phyloP scores from a whole-genome alignment of 2,113 vertebrate species.

The Peromyscus leucopus region DNA sequence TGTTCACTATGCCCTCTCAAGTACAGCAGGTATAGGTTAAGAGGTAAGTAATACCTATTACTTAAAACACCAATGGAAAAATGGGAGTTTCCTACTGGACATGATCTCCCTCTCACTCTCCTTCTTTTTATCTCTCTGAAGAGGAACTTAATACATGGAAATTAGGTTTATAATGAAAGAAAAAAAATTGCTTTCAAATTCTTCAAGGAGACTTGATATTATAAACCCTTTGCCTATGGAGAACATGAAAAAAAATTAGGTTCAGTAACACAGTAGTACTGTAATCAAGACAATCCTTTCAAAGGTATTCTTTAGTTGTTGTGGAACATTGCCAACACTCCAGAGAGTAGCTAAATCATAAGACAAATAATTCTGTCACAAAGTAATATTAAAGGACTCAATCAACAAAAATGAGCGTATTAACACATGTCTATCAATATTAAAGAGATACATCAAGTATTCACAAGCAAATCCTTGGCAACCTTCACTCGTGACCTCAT shows the following conservation, averaged over 20 bases:
- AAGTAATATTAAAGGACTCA: conserved; percentile 10
- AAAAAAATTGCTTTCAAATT: conserved; percentile 17
- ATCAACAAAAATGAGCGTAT: conserved; percentile 18
- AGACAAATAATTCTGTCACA: conserved; percentile 22
- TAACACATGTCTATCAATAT: neutral
- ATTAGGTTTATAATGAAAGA: neutral
- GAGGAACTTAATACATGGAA: neutral
- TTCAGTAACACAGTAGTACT: neutral
- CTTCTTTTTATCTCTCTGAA: neutral
- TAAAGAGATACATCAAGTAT: conserved; percentile 24
- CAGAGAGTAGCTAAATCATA: neutral
- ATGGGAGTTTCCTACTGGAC: neutral
- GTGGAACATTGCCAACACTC: neutral
- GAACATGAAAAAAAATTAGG: neutral
- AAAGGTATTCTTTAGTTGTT: conserved; percentile 14
- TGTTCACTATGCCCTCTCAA: neutral
- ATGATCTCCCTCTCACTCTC: neutral
- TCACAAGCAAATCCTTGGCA: neutral
- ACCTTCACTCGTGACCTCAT: neutral
- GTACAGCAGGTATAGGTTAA: neutral
- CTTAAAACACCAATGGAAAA: neutral
- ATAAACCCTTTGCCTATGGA: neutral
- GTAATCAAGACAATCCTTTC: neutral
- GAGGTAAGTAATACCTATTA: neutral
- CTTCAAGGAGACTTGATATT: neutral